A percentile compares a stretch with the other conserved stretches of the same genome.
Conservation (phyloP, 2,113 vertebrate species). For the Delphinapterus leucas region DNA sequence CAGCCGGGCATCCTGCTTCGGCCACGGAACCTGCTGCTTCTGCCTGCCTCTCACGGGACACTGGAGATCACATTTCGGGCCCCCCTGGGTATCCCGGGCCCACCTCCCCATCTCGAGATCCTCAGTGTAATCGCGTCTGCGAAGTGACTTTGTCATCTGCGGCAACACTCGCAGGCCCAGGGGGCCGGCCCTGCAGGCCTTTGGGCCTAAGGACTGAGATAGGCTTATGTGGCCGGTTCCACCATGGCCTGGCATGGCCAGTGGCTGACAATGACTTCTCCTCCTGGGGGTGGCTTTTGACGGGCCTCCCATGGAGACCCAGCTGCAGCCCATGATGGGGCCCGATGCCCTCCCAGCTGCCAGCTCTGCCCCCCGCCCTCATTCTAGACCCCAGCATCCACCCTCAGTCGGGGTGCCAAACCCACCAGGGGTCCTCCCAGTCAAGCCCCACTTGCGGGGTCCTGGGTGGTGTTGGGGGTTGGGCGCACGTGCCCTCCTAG, state of each 20-base stretch:
- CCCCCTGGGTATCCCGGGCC: background rate
- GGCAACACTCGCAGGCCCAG: fast-evolving
- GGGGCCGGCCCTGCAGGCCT: background rate
- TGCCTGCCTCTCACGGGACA: too few species aligned
- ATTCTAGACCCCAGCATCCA: background rate
- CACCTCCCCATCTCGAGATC: background rate
- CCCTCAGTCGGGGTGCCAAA: background rate
- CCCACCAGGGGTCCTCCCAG: too few species aligned
- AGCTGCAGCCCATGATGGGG: background rate
- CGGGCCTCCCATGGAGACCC: fast-evolving
- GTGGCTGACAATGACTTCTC: background rate
- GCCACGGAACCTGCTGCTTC: too few species aligned
- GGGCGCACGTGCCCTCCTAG: background rate
- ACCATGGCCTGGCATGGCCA: background rate
- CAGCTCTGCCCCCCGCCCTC: background rate
- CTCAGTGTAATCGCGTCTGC: background rate
- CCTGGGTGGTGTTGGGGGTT: background rate
- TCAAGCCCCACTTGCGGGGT: background rate
- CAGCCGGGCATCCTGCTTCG: fast-evolving
- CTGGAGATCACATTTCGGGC: background rate
- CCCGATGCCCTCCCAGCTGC: background rate
- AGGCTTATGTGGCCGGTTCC: background rate
- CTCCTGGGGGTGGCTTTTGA: background rate
- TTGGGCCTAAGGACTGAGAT: background rate
- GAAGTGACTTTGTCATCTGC: background rate